A percentile compares a stretch with the other conserved stretches of the same genome.
Evolutionary conservation across 2,797 vertebrate species (phyloP).

Genomic region (Eulemur albifrons): DNA sequence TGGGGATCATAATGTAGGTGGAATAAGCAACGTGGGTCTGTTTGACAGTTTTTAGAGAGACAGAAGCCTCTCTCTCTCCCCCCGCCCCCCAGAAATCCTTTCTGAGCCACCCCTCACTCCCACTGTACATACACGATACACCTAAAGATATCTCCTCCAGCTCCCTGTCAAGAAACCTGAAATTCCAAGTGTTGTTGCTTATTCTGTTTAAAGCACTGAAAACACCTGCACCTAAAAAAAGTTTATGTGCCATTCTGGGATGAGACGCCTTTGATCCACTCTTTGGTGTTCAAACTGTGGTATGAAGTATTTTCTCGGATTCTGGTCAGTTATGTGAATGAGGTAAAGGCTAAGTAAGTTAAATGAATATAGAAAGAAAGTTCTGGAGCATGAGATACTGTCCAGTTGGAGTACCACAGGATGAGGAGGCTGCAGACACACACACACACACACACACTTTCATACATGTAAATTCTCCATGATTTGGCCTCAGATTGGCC

Average conservation of each 20-base stretch:
- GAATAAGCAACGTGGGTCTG: not conserved
- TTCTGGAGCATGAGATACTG: not conserved
- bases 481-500: not conserved
- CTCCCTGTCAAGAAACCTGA: not conserved
- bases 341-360: not conserved
- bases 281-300: not conserved
- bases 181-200: not conserved
- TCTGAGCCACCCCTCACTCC: not conserved
- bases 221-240: not conserved
- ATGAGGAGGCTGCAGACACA: not conserved
- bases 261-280: not conserved
- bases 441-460: fast-evolving
- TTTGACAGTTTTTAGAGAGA: not conserved
- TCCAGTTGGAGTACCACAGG: too few species aligned
- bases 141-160: not conserved
- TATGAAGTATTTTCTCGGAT: not conserved
- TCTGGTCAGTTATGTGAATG: not conserved
- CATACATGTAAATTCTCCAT: not conserved
- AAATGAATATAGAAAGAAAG: not conserved
- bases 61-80: not conserved
- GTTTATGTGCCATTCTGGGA: not conserved
- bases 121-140: too few species aligned
- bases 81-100: not conserved
- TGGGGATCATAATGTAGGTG: not conserved
- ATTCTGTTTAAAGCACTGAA: not conserved